These are phyloP conservation scores for Aleiodes leptofemur DNA, from an alignment of 2,888 invertebrate genomes.

Conservation along the genomic window DNA sequence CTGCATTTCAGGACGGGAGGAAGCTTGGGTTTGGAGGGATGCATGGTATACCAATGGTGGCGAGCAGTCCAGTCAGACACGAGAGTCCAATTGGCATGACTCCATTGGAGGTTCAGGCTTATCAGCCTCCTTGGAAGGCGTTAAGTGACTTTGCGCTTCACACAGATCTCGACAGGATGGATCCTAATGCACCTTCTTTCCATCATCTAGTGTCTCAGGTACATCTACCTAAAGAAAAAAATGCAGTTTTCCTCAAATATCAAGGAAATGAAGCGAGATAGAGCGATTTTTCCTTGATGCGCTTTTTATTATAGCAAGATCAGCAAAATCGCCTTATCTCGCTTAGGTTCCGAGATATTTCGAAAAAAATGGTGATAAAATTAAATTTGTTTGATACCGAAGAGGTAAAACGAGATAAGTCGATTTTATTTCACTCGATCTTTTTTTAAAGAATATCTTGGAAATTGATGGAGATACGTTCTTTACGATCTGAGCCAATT, in stretches of 20 bases:
- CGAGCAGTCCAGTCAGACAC: constrained; percentile 94
- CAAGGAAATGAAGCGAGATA: too few relatives aligned
- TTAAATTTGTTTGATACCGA: too few relatives aligned
- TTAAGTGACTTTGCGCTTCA: constrained; percentile 96
- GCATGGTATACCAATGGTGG: constrained; percentile 99
- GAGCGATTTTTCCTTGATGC: too few relatives aligned
- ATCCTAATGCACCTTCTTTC: constrained; percentile 92
- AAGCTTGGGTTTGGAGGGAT: constrained; percentile 95
- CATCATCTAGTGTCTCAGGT: constrained; percentile 98
- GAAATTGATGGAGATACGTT: too few relatives aligned
- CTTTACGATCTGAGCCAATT: too few relatives aligned
- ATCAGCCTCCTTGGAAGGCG: constrained; percentile 98
- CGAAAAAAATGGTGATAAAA: too few relatives aligned
- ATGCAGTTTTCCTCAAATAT: neutral
- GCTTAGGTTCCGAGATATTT: too few relatives aligned
- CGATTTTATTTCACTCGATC: too few relatives aligned
- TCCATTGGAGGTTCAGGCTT: constrained; percentile 92
- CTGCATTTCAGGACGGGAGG: constrained; percentile 89
- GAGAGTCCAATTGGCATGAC: constrained; percentile 91
- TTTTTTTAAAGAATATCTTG: too few relatives aligned
- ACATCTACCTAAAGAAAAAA: constrained; percentile 58
- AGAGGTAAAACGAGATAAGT: too few relatives aligned
- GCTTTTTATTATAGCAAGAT: too few relatives aligned
- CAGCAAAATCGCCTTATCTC: too few relatives aligned
- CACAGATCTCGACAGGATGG: constrained; percentile 92